Base-by-base conservation (phyloP, 2,888 invertebrate genomes). In the Tipula lateralis region DNA sequence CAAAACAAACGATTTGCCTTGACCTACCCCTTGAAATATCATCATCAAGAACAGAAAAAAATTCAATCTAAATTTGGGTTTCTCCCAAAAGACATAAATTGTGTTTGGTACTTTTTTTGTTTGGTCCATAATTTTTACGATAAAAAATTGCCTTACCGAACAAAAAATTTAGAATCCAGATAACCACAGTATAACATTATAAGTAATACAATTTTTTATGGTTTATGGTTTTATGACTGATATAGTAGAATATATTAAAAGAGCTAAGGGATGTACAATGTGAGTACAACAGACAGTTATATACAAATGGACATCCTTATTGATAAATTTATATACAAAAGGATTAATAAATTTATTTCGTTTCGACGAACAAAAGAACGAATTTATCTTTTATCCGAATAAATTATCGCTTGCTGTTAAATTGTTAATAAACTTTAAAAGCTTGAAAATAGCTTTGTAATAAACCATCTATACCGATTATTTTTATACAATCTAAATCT, bases 41-140 rank as follows among this genome's bases (percentile, higher is more conserved):
- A 66, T 66, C 66, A 66, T 24, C 66, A 66, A 19, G 9, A 66
- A 66, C 3, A 66, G 24, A 66, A 9, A 66, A 66, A 66, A 66
- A 66, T 66, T 66, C 66, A 66, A 66, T 66, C 66, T 66, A 66
- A 66, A 66, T 24, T 66, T 66, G 66, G 66, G 66, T 66, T 66
- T 66, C 12, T 24, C 66, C 66, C 66, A 66, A 9, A 66, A 66
- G 66, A 66, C 24, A 66, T 66, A 66, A 66, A 66, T 66, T 66
- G 19, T 66, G 66, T 24, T 66, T 24, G 19, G 4, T 24, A 12
- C 24, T 66, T 66, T 66, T 66, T 66, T 24, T 66, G 24, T 12
- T 24, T 66, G 66, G 66, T 66, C 66, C 66, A 24, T 66, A 66
- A 24, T 66, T 66, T 66, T 66, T 19, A 66, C 66, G 19, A 66